phyloP scores from a whole-genome alignment of 2,888 invertebrate genomes.

The Tipula unca region DNA sequence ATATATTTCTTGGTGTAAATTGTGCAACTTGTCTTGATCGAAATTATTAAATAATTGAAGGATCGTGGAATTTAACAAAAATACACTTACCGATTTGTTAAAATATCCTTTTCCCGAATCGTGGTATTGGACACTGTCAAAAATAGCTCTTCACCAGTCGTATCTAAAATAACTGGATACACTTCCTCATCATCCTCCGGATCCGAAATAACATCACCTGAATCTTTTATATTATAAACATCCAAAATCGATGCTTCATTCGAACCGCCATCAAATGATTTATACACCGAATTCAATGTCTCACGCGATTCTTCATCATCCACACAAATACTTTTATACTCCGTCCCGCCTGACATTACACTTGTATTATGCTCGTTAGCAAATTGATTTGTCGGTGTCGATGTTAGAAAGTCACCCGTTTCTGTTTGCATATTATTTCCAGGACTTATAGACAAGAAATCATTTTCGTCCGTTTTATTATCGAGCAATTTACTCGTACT shows the following conservation, averaged over 20 bases:
- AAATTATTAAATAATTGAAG: too few species aligned
- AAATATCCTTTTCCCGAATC: slow-evolving; percentile 46
- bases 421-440: background rate
- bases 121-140: slow-evolving; percentile 44
- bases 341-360: background rate
- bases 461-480: background rate
- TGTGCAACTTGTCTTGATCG: too few species aligned
- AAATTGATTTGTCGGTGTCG: background rate
- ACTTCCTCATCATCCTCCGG: slow-evolving; percentile 39
- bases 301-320: background rate
- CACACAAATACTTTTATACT: background rate
- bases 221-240: background rate
- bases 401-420: background rate
- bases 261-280: background rate
- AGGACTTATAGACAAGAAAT: background rate
- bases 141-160: slow-evolving; percentile 41
- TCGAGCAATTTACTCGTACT: background rate
- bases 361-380: background rate
- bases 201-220: slow-evolving; percentile 34
- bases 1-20: too few species aligned
- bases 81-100: slow-evolving; percentile 40
- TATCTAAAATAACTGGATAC: slow-evolving; percentile 34
- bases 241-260: background rate
- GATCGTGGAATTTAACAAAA: slow-evolving; percentile 29
- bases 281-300: background rate